Base-by-base conservation (phyloP, 2,888 invertebrate species). In the Scaptomyza tumidula region DNA sequence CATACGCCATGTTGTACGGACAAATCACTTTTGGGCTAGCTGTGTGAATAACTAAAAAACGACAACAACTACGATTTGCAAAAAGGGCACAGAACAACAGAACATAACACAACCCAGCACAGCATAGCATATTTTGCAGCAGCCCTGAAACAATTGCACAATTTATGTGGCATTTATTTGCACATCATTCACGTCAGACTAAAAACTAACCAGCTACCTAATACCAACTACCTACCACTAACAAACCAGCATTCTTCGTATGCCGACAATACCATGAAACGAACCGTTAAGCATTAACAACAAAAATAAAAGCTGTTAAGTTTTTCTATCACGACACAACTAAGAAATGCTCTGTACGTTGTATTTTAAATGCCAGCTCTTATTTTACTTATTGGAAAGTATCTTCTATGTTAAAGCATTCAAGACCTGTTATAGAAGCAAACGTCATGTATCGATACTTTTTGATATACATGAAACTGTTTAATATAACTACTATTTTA, bases 101-200 rank as follows among this genome's bases (percentile, higher is more conserved):
- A 24, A 24, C 24, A 24, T 1, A 24, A 24, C 3, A 24, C 4
- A 24, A 24, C 24, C 1, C 13, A 27, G 78, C 74, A 75, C 53
- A 76, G 61, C 55, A 60, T 35, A 84, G 79, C 83, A 83, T 67
- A 85, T 86, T 83, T 85, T 74, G 56, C 82, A 48, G 41, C 55
- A 59, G 43, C 46, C 46, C 35, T 62, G 64, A 79, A 87, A 83
- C 83, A 87, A 87, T 85, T 83, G 83, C 83, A 87, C 87, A 87
- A 83, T 83, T 83, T 87, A 85, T 87, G 87, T 79, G 84, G 71
- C 80, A 80, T 80, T 81, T 82, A 86, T 83, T 83, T 85, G 80
- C 86, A 72, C 63, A 78, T 75, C 76, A 71, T 67, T 74, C 79
- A 75, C 57, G 60, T 59, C 64, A 43, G 39, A 27, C 35, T 46